These are phyloP conservation scores for Catostylus mosaicus DNA, from an alignment of 30 jellyfish, hydroid and myxozoan genomes.

Conservation along the genomic window DNA sequence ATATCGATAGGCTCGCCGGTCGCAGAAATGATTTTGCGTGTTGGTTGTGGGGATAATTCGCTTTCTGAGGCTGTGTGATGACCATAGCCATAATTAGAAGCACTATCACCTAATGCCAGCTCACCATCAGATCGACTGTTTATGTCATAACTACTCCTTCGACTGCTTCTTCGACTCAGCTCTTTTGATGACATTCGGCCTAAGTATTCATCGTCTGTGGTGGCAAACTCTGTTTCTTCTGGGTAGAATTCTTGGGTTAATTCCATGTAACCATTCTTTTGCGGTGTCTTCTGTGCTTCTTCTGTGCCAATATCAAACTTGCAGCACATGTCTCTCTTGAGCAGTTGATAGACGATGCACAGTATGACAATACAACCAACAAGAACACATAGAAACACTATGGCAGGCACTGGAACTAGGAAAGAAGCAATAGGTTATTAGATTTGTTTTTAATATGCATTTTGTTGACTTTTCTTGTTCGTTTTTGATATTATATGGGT, in stretches of 20 bases:
- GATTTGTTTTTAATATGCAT: too few species aligned
- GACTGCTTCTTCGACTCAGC: constrained; percentile 89
- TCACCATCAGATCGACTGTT: constrained; percentile 91
- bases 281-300: constrained; percentile 71
- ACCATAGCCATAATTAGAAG: constrained; percentile 87
- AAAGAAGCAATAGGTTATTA: neutral
- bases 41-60: constrained; percentile 74
- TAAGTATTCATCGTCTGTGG: constrained; percentile 89
- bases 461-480: too few species aligned
- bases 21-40: constrained; percentile 55
- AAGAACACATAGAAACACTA: constrained; percentile 83
- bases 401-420: constrained; percentile 96
- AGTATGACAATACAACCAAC: constrained; percentile 89
- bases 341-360: constrained; percentile 89
- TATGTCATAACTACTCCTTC: constrained; percentile 89
- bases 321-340: constrained; percentile 96
- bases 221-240: constrained; percentile 82
- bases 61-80: constrained; percentile 80
- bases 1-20: constrained; percentile 79
- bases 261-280: constrained; percentile 90
- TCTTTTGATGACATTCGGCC: constrained; percentile 83
- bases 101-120: constrained; percentile 85
- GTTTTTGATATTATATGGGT: too few species aligned
- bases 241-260: constrained; percentile 82
- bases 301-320: constrained; percentile 82